Conservation (phyloP, 2,113 vertebrate species). For the Myrmophylax atrothorax region DNA sequence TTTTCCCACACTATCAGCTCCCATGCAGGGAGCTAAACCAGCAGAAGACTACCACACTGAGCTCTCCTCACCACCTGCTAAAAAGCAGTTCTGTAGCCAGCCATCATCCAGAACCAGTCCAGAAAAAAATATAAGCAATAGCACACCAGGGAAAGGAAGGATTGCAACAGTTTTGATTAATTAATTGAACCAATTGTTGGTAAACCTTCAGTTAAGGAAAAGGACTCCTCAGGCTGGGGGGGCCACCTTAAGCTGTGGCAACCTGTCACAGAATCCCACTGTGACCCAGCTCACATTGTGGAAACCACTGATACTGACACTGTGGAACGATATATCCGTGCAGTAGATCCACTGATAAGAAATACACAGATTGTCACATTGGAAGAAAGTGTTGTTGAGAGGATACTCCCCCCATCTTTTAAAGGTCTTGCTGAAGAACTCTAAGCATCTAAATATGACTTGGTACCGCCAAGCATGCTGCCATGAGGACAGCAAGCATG, state of each 20-base stretch:
- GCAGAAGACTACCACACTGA: fast-evolving
- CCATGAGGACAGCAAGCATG: fast-evolving
- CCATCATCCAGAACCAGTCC: neutral
- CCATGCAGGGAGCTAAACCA: neutral
- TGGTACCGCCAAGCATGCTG: neutral
- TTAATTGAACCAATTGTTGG: neutral
- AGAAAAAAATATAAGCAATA: neutral
- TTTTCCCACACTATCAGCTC: neutral
- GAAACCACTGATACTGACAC: neutral
- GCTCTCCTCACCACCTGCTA: neutral
- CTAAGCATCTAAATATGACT: neutral
- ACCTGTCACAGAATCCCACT: neutral
- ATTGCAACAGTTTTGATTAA: neutral
- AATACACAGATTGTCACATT: fast-evolving
- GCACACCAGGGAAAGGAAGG: neutral
- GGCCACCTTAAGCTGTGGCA: neutral
- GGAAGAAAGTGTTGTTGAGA: neutral
- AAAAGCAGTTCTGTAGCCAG: neutral
- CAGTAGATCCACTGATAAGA: neutral
- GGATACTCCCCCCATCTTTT: neutral
- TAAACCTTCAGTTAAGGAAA: neutral
- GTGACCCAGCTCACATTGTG: neutral
- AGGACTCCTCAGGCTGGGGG: neutral
- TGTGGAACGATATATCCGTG: neutral
- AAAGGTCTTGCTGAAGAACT: neutral